A percentile compares a stretch with the other conserved stretches of the same genome.
phyloP scores from a whole-genome alignment of 2,113 vertebrate genomes.

The Corythornis vintsioides region DNA sequence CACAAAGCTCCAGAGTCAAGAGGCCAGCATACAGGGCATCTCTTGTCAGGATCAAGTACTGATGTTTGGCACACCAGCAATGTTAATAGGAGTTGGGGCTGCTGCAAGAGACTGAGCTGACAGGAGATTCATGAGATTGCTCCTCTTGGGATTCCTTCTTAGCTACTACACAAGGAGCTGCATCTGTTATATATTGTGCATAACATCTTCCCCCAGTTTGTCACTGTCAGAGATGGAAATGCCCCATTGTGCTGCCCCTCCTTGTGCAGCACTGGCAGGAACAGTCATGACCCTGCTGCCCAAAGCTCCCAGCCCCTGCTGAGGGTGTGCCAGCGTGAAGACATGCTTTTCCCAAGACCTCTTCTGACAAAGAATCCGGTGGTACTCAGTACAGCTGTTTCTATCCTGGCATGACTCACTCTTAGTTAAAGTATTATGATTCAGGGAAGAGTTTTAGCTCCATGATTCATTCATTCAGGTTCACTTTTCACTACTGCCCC shows the following conservation, averaged over 20 bases:
- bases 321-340: neutral
- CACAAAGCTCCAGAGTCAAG: neutral
- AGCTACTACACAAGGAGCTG: neutral
- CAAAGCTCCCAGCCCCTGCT: neutral
- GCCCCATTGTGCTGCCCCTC: neutral
- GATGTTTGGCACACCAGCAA: neutral
- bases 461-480: constrained; percentile 50
- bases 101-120: neutral
- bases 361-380: neutral
- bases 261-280: neutral
- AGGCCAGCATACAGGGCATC: neutral
- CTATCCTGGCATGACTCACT: constrained; percentile 39
- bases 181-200: neutral
- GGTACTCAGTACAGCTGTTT: neutral
- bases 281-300: neutral
- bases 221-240: neutral
- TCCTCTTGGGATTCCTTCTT: neutral
- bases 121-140: neutral
- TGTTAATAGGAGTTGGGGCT: neutral
- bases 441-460: constrained; percentile 22
- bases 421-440: constrained; percentile 23
- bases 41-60: neutral
- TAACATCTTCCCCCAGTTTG: neutral
- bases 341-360: neutral
- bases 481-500: neutral